phyloP scores from a whole-genome alignment of 1,140 invertebrate species.

The Homalodisca vitripennis region DNA sequence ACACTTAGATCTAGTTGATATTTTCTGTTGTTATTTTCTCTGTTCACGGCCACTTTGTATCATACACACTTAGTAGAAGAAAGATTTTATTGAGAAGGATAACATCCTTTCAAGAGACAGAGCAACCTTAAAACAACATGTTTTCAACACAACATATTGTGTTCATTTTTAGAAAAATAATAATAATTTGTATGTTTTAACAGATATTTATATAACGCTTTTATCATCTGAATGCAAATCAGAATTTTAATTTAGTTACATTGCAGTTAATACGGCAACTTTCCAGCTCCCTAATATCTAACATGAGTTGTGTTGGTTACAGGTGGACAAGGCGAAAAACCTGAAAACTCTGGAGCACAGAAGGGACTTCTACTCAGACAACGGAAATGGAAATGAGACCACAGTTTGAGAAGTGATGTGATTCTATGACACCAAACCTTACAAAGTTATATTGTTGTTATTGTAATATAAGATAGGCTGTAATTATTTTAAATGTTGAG shows the following conservation, averaged over 20 bases:
- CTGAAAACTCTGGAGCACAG: conserved; percentile 17
- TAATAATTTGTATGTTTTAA: background rate
- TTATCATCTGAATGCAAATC: background rate
- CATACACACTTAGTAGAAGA: no score
- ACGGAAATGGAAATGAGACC: conserved; percentile 15
- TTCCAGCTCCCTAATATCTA: background rate
- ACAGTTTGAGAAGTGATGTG: conserved; percentile 1
- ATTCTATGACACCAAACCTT: conserved; percentile 8
- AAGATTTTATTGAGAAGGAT: no score
- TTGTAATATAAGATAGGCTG: background rate
- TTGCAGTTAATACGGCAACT: background rate
- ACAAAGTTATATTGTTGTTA: background rate
- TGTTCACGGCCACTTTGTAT: no score
- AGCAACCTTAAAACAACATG: background rate
- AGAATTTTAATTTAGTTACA: background rate
- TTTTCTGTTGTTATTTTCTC: no score
- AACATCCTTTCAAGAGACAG: no score
- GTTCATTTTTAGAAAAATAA: background rate
- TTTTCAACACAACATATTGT: background rate
- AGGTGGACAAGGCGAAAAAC: conserved; percentile 13
- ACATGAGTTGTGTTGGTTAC: background rate
- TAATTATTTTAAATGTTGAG: conserved; percentile 13
- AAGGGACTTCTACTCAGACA: conserved; percentile 11
- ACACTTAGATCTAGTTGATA: no score
- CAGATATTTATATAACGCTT: background rate